Percentiles rank a stretch among this genome's conserved stretches.
Evolutionary conservation across 2,797 vertebrate species (phyloP).

Genomic region (Merluccius polli): DNA sequence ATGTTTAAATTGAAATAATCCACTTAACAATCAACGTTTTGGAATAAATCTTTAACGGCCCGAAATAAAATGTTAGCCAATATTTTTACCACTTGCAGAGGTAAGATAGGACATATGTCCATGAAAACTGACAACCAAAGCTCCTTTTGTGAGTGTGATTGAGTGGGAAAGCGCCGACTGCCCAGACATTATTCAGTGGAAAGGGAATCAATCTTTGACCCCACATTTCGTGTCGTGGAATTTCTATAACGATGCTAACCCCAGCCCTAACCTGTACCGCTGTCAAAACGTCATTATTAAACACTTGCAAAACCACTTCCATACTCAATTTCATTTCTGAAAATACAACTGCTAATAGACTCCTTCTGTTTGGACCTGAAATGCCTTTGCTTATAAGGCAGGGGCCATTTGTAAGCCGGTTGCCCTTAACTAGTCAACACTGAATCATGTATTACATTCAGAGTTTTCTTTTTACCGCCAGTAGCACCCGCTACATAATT

Average conservation of each 20-base stretch:
- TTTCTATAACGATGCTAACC: not conserved
- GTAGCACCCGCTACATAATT: conserved; percentile 6
- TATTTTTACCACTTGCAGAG: not conserved
- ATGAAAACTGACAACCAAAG: not conserved
- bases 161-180: not conserved
- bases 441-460: not conserved
- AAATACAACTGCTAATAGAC: not conserved
- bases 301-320: not conserved
- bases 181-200: not conserved
- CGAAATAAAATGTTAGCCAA: not conserved
- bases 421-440: not conserved
- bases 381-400: not conserved
- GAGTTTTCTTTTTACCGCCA: not conserved
- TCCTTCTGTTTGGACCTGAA: not conserved
- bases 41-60: not conserved
- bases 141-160: not conserved
- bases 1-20: not conserved
- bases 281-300: not conserved
- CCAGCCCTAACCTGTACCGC: not conserved
- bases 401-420: not conserved
- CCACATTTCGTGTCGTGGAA: not conserved
- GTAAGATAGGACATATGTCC: not conserved
- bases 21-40: not conserved
- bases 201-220: not conserved
- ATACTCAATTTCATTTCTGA: not conserved